A percentile compares a stretch with the other conserved stretches of the same genome.
phyloP scores from a whole-genome alignment of 1,140 invertebrate species.

The Notospermus geniculatus region DNA sequence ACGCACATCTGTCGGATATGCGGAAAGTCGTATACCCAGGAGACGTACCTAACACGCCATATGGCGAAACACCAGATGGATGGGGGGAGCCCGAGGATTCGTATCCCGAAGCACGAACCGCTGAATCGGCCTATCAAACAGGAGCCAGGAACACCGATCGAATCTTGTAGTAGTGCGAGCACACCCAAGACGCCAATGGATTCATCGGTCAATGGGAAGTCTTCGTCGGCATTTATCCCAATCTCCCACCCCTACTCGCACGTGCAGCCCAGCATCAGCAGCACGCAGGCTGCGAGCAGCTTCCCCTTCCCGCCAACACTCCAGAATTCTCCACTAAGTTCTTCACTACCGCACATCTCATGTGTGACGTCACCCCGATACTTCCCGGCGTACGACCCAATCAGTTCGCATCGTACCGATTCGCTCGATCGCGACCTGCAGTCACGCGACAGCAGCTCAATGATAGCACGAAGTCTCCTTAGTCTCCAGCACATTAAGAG shows the following conservation, averaged over 20 bases:
- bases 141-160: conserved; percentile 55
- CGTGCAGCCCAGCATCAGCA: conserved; percentile 56
- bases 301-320: conserved; percentile 33
- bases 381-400: conserved; percentile 80
- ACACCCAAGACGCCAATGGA: conserved; percentile 31
- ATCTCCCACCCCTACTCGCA: conserved; percentile 72
- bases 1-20: conserved; percentile 99
- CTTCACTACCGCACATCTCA: conserved; percentile 49
- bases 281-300: conserved; percentile 36
- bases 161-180: not conserved
- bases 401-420: conserved; percentile 69
- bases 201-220: conserved; percentile 56
- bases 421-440: conserved; percentile 37
- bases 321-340: conserved; percentile 24
- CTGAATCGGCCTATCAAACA: conserved; percentile 48
- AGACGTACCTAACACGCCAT: conserved; percentile 97
- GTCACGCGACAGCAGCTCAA: conserved; percentile 61
- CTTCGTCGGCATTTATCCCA: conserved; percentile 84
- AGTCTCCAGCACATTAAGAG: conserved; percentile 95
- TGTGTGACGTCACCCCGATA: conserved; percentile 61
- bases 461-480: conserved; percentile 90
- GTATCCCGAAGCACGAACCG: conserved; percentile 46
- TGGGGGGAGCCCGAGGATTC: conserved; percentile 23
- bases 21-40: conserved; percentile 98
- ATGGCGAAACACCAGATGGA: conserved; percentile 85